phyloP scores from a whole-genome alignment of 2,797 vertebrate species.

The Gobionotothen gibberifrons region DNA sequence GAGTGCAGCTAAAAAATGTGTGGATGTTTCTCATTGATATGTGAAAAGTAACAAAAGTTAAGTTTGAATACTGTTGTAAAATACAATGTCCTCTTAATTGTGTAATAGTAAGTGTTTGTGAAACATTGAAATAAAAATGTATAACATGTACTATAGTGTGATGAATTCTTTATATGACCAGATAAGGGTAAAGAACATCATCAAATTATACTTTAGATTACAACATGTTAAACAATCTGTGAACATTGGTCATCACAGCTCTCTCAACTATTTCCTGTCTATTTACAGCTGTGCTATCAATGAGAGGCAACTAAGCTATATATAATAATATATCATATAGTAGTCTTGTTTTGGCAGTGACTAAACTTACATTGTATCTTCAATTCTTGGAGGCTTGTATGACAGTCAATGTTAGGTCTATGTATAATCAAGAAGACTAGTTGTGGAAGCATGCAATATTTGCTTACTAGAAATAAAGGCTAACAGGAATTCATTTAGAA shows the following conservation, averaged over 20 bases:
- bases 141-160: not conserved
- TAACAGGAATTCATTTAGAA: too few species aligned
- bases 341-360: too few species aligned
- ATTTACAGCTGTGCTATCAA: too few species aligned
- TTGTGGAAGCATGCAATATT: not conserved
- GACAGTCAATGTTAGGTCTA: not conserved
- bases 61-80: not conserved
- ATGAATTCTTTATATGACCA: not conserved
- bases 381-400: not conserved
- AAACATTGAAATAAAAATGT: constrained; percentile 2
- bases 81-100: not conserved
- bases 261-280: too few species aligned
- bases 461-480: not conserved
- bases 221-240: not conserved
- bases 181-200: not conserved
- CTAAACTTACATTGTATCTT: not conserved
- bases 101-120: not conserved
- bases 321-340: too few species aligned
- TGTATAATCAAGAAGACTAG: not conserved
- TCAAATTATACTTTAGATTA: not conserved
- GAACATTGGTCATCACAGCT: too few species aligned
- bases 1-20: not conserved
- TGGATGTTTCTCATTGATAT: not conserved
- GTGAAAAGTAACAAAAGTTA: not conserved
- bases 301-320: too few species aligned